Evolutionary conservation across 92 coral and sea anemone species (phyloP).

Genomic region (Pocillopora grandis): DNA sequence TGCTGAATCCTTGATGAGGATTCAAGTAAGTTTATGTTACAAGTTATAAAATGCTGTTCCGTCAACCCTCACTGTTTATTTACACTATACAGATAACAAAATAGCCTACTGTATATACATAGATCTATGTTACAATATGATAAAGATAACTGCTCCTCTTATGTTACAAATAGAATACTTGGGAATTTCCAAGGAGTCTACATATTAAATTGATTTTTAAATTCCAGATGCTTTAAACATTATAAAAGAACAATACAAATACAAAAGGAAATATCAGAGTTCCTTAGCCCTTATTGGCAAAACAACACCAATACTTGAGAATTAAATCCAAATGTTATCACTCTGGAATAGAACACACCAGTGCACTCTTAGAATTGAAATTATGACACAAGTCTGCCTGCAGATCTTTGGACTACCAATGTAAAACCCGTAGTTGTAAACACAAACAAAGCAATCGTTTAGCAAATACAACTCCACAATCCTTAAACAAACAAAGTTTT

Average conservation of each 20-base stretch:
- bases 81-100: slow-evolving; percentile 48
- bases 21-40: slow-evolving; percentile 31
- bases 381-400: slow-evolving; percentile 17
- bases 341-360: slow-evolving; percentile 1
- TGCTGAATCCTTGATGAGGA: slow-evolving; percentile 29
- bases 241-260: background rate
- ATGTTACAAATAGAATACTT: slow-evolving; percentile 47
- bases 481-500: background rate
- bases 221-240: slow-evolving; percentile 4
- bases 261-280: background rate
- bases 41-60: slow-evolving; percentile 28
- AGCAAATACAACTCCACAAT: background rate
- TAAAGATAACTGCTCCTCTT: slow-evolving; percentile 56
- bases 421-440: background rate
- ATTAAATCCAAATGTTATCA: background rate
- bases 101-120: slow-evolving; percentile 36
- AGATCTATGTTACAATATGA: slow-evolving; percentile 27
- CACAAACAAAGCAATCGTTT: background rate
- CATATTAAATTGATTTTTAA: slow-evolving; percentile 15
- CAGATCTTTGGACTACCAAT: slow-evolving; percentile 18
- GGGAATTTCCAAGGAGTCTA: slow-evolving; percentile 18
- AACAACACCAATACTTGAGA: background rate
- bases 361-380: background rate
- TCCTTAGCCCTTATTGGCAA: background rate
- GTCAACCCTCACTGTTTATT: slow-evolving; percentile 18